Base-by-base conservation (phyloP, 2,888 invertebrate genomes). In the Drosophila nr. perissopoda region DNA sequence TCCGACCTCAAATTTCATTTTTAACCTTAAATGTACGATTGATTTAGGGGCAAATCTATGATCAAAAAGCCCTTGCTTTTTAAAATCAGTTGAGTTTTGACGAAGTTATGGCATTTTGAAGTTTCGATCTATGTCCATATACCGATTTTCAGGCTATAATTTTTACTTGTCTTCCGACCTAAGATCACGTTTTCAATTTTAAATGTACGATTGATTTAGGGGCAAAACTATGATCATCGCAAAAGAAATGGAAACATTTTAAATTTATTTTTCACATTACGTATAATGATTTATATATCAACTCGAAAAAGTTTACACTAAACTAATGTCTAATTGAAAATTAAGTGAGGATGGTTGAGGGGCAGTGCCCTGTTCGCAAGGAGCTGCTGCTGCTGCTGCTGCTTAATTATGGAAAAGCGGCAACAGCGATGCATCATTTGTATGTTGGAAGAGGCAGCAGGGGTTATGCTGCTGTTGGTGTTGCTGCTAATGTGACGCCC, bases 381-480 rank as follows among this genome's bases (percentile, higher is more conserved):
- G 45, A 62, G 29, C 27, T 62, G 58, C 33, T 56, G 48, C 49
- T 56, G 62, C 59, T 65, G 33, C 33, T 49, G 64, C 62, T 67
- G 53, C 69, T 68, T 76, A 81, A 81, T 79, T 82, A 74, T 65
- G 72, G 21, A 73, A 78, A 51, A 38, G 45, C 42, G 38, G 63
- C 68, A 65, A 56, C 45, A n/a, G 31, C 56, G 48, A 76, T 81
- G 67, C 69, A 76, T 81, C 78, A 81, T 79, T 69, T 76, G 74
- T 67, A 69, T 69, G 73, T 49, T 42, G 52, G 52, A 45, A 18
- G 53, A 42, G 59, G 52, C 29, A 25, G 60, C n/a, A 34, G 36
- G 29, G 31, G 33, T 13, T 42, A 34, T 61, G 69, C 58, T 67
- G 34, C 33, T 33, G 45, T 38, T 27, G 34, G n/a, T 49, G 45